phyloP scores from a whole-genome alignment of 1,140 invertebrate species.

The Drosophila parvula region DNA sequence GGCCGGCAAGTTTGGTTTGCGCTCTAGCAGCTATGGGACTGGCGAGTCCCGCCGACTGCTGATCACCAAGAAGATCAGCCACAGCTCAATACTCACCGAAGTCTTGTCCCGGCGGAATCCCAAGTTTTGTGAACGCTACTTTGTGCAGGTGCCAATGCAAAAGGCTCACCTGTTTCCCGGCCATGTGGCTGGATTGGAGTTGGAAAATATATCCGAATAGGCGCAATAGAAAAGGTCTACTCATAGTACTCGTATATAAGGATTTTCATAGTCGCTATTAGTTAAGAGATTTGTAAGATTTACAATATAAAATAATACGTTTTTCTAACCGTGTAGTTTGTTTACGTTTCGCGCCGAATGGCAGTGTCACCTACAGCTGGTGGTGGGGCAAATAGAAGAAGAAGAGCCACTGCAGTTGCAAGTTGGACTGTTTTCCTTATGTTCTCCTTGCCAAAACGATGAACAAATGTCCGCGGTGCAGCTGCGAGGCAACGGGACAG shows the following conservation, averaged over 20 bases:
- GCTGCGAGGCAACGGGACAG: constrained; percentile 64
- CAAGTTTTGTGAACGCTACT: constrained; percentile 76
- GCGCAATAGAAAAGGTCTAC: neutral
- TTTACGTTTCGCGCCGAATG: constrained; percentile 40
- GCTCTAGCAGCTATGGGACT: constrained; percentile 86
- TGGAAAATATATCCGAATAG: constrained; percentile 55
- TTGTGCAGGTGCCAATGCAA: constrained; percentile 74
- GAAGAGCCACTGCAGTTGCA: constrained; percentile 34
- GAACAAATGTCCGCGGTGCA: constrained; percentile 62
- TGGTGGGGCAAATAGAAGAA: constrained; percentile 26
- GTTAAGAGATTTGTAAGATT: neutral
- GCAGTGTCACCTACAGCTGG: neutral
- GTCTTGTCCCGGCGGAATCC: constrained; percentile 62
- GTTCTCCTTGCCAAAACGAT: constrained; percentile 12
- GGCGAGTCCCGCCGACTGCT: constrained; percentile 84
- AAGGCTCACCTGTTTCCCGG: constrained; percentile 74
- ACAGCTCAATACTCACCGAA: constrained; percentile 60
- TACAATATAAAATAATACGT: neutral
- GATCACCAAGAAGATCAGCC: constrained; percentile 76
- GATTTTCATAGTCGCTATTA: constrained; percentile 34
- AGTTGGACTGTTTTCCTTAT: neutral
- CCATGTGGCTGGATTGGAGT: constrained; percentile 63
- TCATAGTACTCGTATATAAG: constrained; percentile 44
- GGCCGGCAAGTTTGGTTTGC: constrained; percentile 84
- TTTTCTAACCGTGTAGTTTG: constrained; percentile 8